phyloP scores from a whole-genome alignment of 2,888 invertebrate species.

The Teinopalpus imperialis region DNA sequence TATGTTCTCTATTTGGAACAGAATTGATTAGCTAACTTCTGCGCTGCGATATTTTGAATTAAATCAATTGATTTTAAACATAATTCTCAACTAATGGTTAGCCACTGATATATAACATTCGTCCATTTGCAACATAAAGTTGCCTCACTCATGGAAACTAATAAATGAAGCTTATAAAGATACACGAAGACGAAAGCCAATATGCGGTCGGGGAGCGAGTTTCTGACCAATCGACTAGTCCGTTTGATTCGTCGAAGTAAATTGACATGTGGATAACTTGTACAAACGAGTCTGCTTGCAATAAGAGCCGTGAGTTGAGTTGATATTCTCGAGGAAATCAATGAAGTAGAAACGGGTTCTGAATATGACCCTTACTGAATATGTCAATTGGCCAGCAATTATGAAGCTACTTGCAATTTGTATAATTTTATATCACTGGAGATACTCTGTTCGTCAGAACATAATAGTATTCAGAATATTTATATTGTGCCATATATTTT shows the following conservation, averaged over 20 bases:
- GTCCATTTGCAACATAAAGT: no score
- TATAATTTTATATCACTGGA: not conserved
- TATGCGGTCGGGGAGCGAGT: not conserved
- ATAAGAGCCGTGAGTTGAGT: not conserved
- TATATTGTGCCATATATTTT: no score
- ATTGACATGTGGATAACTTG: no score
- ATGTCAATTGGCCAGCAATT: not conserved
- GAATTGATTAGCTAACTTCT: constrained; percentile 30
- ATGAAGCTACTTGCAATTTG: not conserved
- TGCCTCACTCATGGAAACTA: no score
- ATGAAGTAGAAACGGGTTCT: constrained; percentile 14
- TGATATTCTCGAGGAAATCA: constrained; percentile 4
- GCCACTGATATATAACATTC: no score
- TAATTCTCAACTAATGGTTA: not conserved
- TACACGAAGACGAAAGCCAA: not conserved
- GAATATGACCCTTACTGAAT: not conserved
- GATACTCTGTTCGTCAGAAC: no score
- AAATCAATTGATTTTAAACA: constrained; percentile 1
- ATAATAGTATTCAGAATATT: no score
- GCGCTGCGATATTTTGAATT: constrained; percentile 13
- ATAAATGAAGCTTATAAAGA: constrained; percentile 7
- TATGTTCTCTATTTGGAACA: constrained; percentile 38
- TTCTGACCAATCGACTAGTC: no score
- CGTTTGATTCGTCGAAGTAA: not conserved
- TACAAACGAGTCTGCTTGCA: constrained; percentile 1